Evolutionary conservation across 2,888 invertebrate genomes (phyloP), one percentile per base, ranked within the genome.

Genomic region (Mesorhabditis spiculigera): DNA sequence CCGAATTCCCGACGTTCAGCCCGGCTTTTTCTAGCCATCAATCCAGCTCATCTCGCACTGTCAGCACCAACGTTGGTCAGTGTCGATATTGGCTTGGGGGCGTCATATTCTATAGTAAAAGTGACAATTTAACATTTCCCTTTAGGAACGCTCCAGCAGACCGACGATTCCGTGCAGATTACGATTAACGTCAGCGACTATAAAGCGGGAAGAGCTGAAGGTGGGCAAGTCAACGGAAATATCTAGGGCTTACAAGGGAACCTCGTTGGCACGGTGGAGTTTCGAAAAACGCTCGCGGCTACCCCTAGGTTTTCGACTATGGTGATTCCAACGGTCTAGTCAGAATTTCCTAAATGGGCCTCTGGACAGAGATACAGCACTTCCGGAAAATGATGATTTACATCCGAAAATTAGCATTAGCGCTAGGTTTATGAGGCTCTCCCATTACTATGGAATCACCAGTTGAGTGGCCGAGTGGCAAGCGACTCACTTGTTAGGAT

Each of bases 141-240:
- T 41, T 72, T 68, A 41, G 78, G 78, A 28, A 73, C 78, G 5
- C 78, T 83, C 68, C 77, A 78, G 43, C 75, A 75, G 6, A 76
- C 80, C 65, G 81, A 82, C 67, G 82, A 84, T 64, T 74, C 73
- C 61, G 75, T 83, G 71, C 75, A 79, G 28, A 82, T 77, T 5
- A 76, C 75, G n/a, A 65, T 83, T 63, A 82, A 83, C 71, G 81
- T 83, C 50, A 72, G 75, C 45, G 80, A 75, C 42, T 83, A 76
- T 70, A 77, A 79, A 43, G 79, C 83, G 3, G n/a, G 83, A 83
- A 45, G 81, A 82, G 66, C 70, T 83, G 66, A 84, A 82, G 72
- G 82, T 81, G 5, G 13, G 28, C 28, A 13, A 28, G 28, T 4
- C n/a, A 5, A 65, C 45, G n/a, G 5, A 50, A 66, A 66, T 41